A percentile compares a stretch with the other conserved stretches of the same genome.
phyloP scores from a whole-genome alignment of 2,113 vertebrate genomes.

The Noctilio leporinus region DNA sequence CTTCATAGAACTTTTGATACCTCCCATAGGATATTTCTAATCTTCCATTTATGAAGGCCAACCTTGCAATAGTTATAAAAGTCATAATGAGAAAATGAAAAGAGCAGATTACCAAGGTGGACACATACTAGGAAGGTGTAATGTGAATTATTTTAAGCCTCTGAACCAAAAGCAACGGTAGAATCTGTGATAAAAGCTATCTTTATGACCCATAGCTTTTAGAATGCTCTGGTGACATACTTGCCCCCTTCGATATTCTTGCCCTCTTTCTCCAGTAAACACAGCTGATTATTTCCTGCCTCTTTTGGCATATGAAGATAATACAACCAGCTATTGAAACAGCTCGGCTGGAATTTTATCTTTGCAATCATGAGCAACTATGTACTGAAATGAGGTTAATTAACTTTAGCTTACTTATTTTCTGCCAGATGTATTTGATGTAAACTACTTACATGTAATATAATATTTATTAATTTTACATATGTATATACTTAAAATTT shows the following conservation, averaged over 20 bases:
- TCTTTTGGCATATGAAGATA: not conserved
- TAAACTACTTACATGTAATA: not conserved
- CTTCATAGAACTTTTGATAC: not conserved
- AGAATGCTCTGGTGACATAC: not conserved
- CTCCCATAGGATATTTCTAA: not conserved
- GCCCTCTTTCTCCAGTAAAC: not conserved
- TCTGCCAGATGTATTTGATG: not conserved
- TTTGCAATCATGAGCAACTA: not conserved
- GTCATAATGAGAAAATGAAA: constrained; percentile 3
- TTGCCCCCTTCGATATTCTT: not conserved
- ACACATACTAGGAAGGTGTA: not conserved
- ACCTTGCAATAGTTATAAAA: not conserved
- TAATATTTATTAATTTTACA: not conserved
- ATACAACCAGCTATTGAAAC: not conserved
- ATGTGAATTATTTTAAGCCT: not conserved
- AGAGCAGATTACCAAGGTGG: not conserved
- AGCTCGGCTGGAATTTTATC: not conserved
- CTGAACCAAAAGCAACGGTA: not conserved
- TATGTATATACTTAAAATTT: not conserved
- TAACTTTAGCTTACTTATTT: not conserved
- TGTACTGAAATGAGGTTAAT: not conserved
- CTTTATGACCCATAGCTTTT: not conserved
- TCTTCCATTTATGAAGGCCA: not conserved
- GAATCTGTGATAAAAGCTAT: not conserved
- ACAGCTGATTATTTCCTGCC: not conserved